Percentiles rank a stretch among this genome's conserved stretches.
Evolutionary conservation across 2,797 vertebrate species (phyloP).

Genomic region (Lemur catta): DNA sequence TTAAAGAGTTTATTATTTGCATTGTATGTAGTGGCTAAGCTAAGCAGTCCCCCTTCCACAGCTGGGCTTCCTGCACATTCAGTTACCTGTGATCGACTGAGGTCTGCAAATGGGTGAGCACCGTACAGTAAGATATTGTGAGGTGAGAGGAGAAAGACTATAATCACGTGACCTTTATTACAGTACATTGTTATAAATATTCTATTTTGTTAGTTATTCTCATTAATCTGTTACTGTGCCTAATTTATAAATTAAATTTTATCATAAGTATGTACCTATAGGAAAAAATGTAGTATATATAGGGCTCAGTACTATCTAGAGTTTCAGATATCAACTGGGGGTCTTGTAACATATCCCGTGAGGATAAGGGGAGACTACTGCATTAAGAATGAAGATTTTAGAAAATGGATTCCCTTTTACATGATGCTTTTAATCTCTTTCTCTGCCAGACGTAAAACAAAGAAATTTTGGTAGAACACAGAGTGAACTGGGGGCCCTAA

Average conservation of each 20-base stretch:
- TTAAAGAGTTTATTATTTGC: neutral
- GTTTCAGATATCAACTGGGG: neutral
- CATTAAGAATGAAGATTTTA: neutral
- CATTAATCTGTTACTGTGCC: neutral
- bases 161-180: neutral
- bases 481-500: neutral
- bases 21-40: neutral
- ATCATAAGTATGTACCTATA: neutral
- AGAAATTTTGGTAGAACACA: neutral
- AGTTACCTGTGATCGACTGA: neutral
- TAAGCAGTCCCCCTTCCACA: neutral
- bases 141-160: neutral
- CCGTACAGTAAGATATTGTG: neutral
- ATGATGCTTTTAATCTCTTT: neutral
- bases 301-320: neutral
- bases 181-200: neutral
- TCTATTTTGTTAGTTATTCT: neutral
- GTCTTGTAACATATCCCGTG: neutral
- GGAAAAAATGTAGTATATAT: neutral
- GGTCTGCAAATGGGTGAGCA: neutral
- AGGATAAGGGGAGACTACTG: neutral
- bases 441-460: neutral
- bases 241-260: neutral
- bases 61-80: neutral
- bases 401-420: neutral